Evolutionary conservation across 2,113 vertebrate species (phyloP), one percentile per base, ranked within the genome.

Genomic region (Etheostoma cragini): DNA sequence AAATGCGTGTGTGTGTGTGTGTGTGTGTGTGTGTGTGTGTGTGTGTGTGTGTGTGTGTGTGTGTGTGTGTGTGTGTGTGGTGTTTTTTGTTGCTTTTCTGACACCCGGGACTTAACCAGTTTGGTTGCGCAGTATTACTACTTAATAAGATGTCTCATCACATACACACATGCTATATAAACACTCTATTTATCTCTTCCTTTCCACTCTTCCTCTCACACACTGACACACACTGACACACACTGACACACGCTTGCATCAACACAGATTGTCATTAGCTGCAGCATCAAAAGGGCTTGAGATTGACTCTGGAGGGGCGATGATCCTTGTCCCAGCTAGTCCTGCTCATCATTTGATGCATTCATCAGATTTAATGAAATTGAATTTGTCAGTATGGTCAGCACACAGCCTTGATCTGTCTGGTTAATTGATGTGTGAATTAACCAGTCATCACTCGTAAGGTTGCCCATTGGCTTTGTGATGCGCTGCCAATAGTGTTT

Each of bases 91-190:
- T 80, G 80, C 56, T 54, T 22, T 30, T 76, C 45, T 83, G 68
- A 75, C 61, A 86, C 68, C 71, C 1, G 52, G 61, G 78, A 57
- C 71, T 65, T 57, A 68, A 78, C 46, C 53, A 58, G 61, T 54
- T 49, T 35, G 57, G 76, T 26, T 42, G 52, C 73, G 72, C 46
- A 46, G 72, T 76, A 66, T 89, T 56, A 52, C 24, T 61, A 47
- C 60, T 73, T 83, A 78, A 89, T 81, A 77, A 87, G 79, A 73
- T 64, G 67, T 80, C 69, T 85, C 80, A 49, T 69, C 79, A 72
- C 76, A 77, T 15, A 30, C 66, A 24, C 49, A 13, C 63, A 75
- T 6, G 54, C 58, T 7, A 71, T 30, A 56, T 65, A 50, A 80
- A 60, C 70, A 21, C 53, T 56, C 17, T 30, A 5, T 58, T 52